Evolutionary conservation across 2,113 vertebrate genomes (phyloP), one percentile per base, ranked within the genome.

Genomic region (Glaucidium brasilianum): DNA sequence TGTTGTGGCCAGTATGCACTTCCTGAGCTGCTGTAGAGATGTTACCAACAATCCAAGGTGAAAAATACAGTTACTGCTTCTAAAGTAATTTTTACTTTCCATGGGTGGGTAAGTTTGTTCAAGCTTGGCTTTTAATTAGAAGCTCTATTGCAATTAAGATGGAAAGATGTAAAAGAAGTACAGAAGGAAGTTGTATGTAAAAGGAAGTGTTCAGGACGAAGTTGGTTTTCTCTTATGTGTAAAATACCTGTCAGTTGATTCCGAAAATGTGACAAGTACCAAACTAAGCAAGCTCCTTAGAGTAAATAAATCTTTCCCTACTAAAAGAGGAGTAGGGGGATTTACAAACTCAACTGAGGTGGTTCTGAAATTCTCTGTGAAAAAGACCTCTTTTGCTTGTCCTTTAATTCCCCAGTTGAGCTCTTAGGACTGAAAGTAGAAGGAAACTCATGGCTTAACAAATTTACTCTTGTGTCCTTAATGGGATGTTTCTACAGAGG

Each of bases 1-100:
- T 91, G 77, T 73, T 85, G 47, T 94, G 96, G 96, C 97, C 95
- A 95, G 96, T 79, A 69, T 82, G 58, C 20, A 8, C 89, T 95
- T 96, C 85, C 90, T 84, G 77, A 67, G 56, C 76, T 77, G 89
- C 37, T 79, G 59, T 78, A 11, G 32, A 96, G 75, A 81, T 71
- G 78, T 89, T 85, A 89, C 60, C 77, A 94, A 79, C 60, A 71
- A 79, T 74, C 35, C 79, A 68, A 55, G 52, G 45, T 47, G 78
- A 91, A 92, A 91, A 88, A 66, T 66, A 13, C 19, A n/a, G 18
- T 41, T 43, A 3, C 5, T 63, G 5, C 53, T 78, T 63, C 72
- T 75, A 12, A 56, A 26, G 47, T 39, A 12, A 20, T 23, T 75
- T 71, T 69, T 27, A 3, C 10, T 58, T 92, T 66, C 72, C 16